Evolutionary conservation across 2,113 vertebrate genomes (phyloP).

Genomic region (Scomber scombrus): DNA sequence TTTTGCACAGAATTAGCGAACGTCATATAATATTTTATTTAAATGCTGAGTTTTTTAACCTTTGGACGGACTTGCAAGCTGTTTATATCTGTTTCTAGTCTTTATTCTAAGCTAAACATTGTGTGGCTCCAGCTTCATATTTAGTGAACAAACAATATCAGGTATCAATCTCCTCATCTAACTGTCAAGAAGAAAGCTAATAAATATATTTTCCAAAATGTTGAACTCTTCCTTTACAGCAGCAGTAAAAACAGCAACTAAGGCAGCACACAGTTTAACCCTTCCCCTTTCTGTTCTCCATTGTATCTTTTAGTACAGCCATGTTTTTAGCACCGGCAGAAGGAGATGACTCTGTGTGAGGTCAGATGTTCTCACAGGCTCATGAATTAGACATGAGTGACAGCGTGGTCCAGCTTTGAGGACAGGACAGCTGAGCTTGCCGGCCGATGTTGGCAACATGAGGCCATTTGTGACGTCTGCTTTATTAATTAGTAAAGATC

Average conservation of each 20-base stretch:
- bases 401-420: conserved; percentile 50
- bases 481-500: conserved; percentile 81
- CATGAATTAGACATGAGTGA: conserved; percentile 77
- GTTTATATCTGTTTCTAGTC: not conserved
- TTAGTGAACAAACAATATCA: not conserved
- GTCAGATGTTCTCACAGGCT: conserved; percentile 61
- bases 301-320: not conserved
- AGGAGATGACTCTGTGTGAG: conserved; percentile 53
- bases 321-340: not conserved
- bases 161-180: not conserved
- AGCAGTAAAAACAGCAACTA: not conserved
- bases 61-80: not conserved
- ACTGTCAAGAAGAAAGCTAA: not conserved
- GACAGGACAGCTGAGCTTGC: conserved; percentile 38
- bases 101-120: not conserved
- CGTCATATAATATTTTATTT: no score
- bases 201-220: not conserved
- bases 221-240: not conserved
- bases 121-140: not conserved
- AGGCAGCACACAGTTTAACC: not conserved
- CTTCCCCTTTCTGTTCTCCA: not conserved
- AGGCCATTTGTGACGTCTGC: conserved; percentile 71
- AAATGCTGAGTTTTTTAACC: no score
- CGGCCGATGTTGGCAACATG: conserved; percentile 69
- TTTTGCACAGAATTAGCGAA: no score